These are phyloP conservation scores for Rhimphoctona megacephalus DNA, from an alignment of 2,888 invertebrate species.

Conservation along the genomic window DNA sequence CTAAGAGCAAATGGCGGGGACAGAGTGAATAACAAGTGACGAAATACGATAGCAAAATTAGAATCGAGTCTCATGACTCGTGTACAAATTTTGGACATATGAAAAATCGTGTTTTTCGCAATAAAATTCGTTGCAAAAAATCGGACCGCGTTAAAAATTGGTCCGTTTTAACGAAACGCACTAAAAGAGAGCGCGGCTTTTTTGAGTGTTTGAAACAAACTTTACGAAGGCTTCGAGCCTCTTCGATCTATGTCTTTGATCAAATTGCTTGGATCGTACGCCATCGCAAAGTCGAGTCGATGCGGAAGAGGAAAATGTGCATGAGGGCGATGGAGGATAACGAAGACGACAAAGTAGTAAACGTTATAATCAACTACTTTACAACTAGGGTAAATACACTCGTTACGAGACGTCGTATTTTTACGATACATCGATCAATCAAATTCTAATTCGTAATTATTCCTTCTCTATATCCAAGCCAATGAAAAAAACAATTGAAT, in stretches of 20 bases:
- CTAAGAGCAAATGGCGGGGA: neutral
- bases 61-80: neutral
- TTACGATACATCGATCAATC: slow-evolving; percentile 2
- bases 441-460: neutral
- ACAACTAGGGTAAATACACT: slow-evolving; percentile 79
- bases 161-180: slow-evolving; percentile 50
- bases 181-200: slow-evolving; percentile 8
- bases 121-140: slow-evolving; percentile 13
- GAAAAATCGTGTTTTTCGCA: slow-evolving; percentile 11
- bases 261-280: slow-evolving; percentile 30
- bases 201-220: slow-evolving; percentile 14
- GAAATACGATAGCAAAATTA: neutral
- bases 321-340: slow-evolving; percentile 78
- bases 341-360: slow-evolving; percentile 80
- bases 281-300: slow-evolving; percentile 50
- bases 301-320: slow-evolving; percentile 78
- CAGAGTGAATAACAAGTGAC: neutral
- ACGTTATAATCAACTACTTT: slow-evolving; percentile 81
- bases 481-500: too few relatives aligned
- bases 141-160: slow-evolving; percentile 2
- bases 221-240: slow-evolving; percentile 36
- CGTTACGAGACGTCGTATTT: neutral
- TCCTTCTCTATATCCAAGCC: too few relatives aligned
- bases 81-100: slow-evolving; percentile 13
- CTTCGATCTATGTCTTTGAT: slow-evolving; percentile 59